These are phyloP conservation scores for Pristionchus mayeri DNA, from an alignment of 2,888 invertebrate genomes.

Conservation along the genomic window DNA sequence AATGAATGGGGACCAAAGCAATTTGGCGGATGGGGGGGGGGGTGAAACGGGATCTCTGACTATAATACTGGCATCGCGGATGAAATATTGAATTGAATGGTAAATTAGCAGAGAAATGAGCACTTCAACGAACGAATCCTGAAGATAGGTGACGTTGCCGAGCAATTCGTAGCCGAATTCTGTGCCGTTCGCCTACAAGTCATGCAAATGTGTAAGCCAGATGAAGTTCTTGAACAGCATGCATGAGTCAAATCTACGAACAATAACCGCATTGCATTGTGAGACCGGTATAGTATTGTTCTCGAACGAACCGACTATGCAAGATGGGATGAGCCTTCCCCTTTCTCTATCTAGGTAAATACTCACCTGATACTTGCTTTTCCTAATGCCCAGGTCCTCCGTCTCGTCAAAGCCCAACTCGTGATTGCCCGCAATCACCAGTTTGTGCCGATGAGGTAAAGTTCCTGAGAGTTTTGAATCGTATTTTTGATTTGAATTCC, in stretches of 20 bases:
- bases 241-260: no score
- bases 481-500: not conserved
- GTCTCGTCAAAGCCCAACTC: slow-evolving; percentile 86
- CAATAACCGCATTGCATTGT: no score
- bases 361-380: slow-evolving; percentile 41
- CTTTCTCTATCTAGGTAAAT: not conserved
- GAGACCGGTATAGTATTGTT: no score
- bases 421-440: slow-evolving; percentile 90
- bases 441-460: slow-evolving; percentile 86
- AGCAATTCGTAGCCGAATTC: slow-evolving; percentile 78
- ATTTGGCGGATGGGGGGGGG: no score
- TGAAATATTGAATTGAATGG: not conserved
- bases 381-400: slow-evolving; percentile 59
- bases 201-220: no score
- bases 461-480: slow-evolving; percentile 79
- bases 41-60: no score
- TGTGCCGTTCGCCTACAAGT: slow-evolving; percentile 52
- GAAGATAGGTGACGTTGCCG: slow-evolving; percentile 86
- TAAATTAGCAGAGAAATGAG: not conserved
- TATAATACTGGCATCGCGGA: no score
- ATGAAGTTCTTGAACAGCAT: no score
- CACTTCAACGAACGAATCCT: slow-evolving; percentile 81
- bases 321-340: not conserved
- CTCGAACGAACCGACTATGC: not conserved
- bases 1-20: no score